A percentile compares a stretch with the other conserved stretches of the same genome.
Conservation (phyloP, 2,113 vertebrate genomes). For the Apteryx mantelli region DNA sequence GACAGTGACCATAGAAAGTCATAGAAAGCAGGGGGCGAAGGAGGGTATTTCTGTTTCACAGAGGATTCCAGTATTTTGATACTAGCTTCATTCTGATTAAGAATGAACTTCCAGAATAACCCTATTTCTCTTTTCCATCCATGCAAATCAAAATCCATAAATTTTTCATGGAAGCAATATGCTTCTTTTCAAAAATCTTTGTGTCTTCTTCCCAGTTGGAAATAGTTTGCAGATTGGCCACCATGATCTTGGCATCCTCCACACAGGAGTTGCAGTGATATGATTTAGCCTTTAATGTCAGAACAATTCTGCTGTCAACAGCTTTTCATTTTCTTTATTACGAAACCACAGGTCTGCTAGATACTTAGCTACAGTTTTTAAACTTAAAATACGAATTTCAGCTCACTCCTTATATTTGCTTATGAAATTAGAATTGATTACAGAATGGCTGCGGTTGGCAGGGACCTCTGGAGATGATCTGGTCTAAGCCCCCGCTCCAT, state of each 20-base stretch:
- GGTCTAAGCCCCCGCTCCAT: too few relatives aligned
- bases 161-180: background rate
- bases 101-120: background rate
- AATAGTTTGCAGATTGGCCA: fast-evolving
- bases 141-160: background rate
- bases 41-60: background rate
- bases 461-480: too few relatives aligned
- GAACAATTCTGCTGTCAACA: background rate
- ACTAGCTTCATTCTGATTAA: background rate
- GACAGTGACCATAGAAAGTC: background rate
- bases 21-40: background rate
- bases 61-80: background rate
- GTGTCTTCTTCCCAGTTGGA: background rate
- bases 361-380: background rate
- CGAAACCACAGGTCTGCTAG: background rate
- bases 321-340: background rate
- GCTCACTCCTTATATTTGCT: too few relatives aligned
- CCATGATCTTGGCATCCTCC: background rate
- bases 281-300: background rate
- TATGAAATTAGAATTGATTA: too few relatives aligned
- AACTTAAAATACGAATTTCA: background rate
- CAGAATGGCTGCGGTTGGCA: too few relatives aligned
- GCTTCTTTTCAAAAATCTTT: background rate
- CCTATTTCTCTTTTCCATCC: background rate
- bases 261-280: background rate